phyloP scores from a whole-genome alignment of 2,113 vertebrate species.

The Hirundichthys speculiger region DNA sequence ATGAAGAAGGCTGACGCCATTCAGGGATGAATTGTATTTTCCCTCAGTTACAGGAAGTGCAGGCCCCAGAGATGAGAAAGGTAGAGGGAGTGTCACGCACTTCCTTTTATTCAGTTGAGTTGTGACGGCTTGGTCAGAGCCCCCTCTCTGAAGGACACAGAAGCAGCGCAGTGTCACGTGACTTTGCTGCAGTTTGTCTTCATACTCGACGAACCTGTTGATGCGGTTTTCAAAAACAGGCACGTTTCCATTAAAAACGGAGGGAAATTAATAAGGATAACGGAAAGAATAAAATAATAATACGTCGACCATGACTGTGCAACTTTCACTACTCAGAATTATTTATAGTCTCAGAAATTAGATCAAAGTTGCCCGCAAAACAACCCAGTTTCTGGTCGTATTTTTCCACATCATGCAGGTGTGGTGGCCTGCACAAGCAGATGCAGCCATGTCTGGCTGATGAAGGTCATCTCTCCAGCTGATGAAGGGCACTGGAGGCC shows the following conservation, averaged over 20 bases:
- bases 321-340: too few species aligned
- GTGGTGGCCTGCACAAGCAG: neutral
- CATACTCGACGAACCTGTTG: constrained; percentile 57
- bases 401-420: neutral
- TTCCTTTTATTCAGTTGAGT: too few species aligned
- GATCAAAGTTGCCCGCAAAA: too few species aligned
- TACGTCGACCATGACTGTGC: too few species aligned
- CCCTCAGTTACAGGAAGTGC: neutral
- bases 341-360: too few species aligned
- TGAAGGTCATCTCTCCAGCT: constrained; percentile 64
- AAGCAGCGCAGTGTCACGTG: constrained; percentile 25
- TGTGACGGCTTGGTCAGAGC: too few species aligned
- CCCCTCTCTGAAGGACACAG: constrained; percentile 41
- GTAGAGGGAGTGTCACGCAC: neutral
- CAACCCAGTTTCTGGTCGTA: too few species aligned
- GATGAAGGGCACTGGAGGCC: constrained; percentile 61
- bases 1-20: constrained; percentile 53
- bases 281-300: too few species aligned
- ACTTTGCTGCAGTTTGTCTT: constrained; percentile 65
- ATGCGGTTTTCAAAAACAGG: constrained; percentile 25
- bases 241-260: neutral
- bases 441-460: constrained; percentile 32
- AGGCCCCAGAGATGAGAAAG: neutral
- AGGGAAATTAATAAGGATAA: neutral
- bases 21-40: constrained; percentile 5